Percentiles rank a stretch among this genome's conserved stretches.
Conservation (phyloP, 2,113 vertebrate genomes). For the Desmodus rotundus region DNA sequence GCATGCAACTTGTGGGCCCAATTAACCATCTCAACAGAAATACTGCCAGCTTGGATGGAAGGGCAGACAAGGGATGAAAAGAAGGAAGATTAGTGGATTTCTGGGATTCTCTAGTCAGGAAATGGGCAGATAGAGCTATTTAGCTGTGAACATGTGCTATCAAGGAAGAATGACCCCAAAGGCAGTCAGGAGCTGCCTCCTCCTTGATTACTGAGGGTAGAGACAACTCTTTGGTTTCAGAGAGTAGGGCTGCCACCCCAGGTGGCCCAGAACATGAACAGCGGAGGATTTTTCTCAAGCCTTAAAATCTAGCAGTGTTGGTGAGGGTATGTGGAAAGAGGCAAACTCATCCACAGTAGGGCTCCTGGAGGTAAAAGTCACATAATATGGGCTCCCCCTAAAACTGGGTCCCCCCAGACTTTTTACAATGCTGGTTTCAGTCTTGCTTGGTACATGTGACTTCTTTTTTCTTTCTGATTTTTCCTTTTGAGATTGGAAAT, state of each 20-base stretch:
- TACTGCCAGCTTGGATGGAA: no score
- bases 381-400: background rate
- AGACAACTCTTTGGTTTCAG: background rate
- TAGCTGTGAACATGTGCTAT: background rate
- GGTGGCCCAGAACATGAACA: background rate
- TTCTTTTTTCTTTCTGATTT: background rate
- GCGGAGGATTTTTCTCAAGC: background rate
- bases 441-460: background rate
- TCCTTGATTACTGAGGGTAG: background rate
- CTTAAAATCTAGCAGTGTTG: background rate
- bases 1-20: no score
- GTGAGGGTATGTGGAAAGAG: background rate
- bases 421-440: background rate
- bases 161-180: background rate
- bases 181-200: background rate
- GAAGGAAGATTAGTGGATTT: background rate
- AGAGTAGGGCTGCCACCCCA: background rate
- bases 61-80: background rate
- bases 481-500: background rate
- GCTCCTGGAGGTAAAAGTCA: background rate
- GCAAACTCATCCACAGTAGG: background rate
- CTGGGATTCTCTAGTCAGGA: background rate
- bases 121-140: background rate
- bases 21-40: background rate
- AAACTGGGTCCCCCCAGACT: background rate